These are phyloP conservation scores for Dendropsophus ebraccatus DNA, from an alignment of 2,113 vertebrate species.

Conservation along the genomic window DNA sequence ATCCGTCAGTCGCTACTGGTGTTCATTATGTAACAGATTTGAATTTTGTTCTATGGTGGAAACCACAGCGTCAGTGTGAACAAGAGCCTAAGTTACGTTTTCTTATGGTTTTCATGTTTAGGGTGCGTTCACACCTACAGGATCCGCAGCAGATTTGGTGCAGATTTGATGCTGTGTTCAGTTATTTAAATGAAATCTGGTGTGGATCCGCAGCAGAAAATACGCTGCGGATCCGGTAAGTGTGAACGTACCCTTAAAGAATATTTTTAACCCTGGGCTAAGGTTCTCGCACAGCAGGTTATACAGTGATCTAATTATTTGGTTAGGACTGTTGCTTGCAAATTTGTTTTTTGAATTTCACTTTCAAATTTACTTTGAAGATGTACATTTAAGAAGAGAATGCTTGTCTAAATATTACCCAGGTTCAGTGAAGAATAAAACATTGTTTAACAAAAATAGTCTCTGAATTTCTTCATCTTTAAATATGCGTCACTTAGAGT, in stretches of 20 bases:
- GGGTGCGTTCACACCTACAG: too few relatives aligned
- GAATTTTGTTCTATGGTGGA: too few relatives aligned
- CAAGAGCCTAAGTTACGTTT: constrained; percentile 69
- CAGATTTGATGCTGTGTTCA: too few relatives aligned
- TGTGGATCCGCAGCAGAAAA: too few relatives aligned
- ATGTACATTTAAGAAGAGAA: constrained; percentile 80
- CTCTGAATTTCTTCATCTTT: constrained; percentile 1
- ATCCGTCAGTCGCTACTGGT: too few relatives aligned
- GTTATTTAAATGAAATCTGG: too few relatives aligned
- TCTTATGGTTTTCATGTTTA: constrained; percentile 84
- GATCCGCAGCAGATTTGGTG: too few relatives aligned
- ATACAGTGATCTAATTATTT: constrained; percentile 68
- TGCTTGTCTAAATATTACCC: constrained; percentile 82
- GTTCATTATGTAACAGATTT: too few relatives aligned
- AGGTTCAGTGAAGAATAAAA: constrained; percentile 90
- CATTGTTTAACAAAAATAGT: constrained; percentile 77
- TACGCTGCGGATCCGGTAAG: too few relatives aligned
- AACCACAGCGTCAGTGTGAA: too few relatives aligned
- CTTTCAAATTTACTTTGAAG: constrained; percentile 77
- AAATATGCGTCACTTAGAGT: too few relatives aligned
- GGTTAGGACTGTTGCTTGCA: constrained; percentile 72
- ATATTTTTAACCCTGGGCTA: constrained; percentile 75
- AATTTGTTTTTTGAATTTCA: constrained; percentile 70
- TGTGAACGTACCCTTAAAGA: too few relatives aligned
- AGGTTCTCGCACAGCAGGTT: constrained; percentile 73